Evolutionary conservation across 2,797 vertebrate species (phyloP), one percentile per base, ranked within the genome.

Genomic region (Enoplosus armatus): DNA sequence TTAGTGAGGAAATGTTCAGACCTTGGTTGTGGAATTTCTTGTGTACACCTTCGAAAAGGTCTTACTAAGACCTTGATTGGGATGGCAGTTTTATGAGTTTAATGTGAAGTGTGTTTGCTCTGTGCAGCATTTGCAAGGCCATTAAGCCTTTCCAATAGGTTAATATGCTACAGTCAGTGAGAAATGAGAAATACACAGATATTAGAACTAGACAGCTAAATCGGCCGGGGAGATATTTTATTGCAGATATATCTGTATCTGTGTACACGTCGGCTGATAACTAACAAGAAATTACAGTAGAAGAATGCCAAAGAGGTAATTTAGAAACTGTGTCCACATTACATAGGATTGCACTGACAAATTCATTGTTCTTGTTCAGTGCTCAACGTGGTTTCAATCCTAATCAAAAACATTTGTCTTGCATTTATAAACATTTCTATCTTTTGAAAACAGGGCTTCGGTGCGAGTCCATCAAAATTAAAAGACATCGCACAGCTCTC

Each of bases 41-140:
- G 39, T 75, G 24, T 64, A 15, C 50, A 51, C 41, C 48, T 71
- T 72, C 24, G 15, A 35, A 76, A 66, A 66, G 26, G 8, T 60
- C 27, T 20, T 6, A 3, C 20, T 22, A 33, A 43, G 72, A 68
- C 62, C 39, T 72, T 54, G 68, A 64, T 74, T 39, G 60, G 58
- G 50, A 64, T 50, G 24, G 47, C 51, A 39, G 55, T 47, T 82
- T 47, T 64, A 59, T 70, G 37, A 4, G 41, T 60, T 18, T 31
- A 54, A 75, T 69, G 48, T 60, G 35, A 56, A 73, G 64, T 58
- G 77, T 67, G 75, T 66, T 89, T 84, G 43, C 64, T 84, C 51
- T 80, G 60, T 70, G 77, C 48, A 56, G 67, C 70, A 45, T 73
- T n/a, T 71, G 50, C 54, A 63, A 73, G 62, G 59, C 37, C 59